Evolutionary conservation across 2,113 vertebrate species (phyloP).

Genomic region (Melanerpes aurifrons): DNA sequence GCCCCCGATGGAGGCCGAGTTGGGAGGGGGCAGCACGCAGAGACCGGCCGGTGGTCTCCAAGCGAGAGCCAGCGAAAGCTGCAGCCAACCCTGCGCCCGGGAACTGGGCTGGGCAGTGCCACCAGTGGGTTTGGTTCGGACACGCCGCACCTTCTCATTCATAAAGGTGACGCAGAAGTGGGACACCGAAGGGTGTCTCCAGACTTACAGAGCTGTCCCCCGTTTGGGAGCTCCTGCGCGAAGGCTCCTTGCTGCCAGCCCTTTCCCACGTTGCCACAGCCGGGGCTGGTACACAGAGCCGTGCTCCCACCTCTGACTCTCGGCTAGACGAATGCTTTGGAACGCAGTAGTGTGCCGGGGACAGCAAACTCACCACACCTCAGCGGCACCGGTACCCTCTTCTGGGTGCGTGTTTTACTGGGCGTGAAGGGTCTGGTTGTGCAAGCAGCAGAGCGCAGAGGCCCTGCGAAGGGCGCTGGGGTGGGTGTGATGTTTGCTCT

Average conservation of each 20-base stretch:
- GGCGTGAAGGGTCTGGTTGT: background rate
- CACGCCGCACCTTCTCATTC: accelerated
- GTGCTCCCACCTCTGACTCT: background rate
- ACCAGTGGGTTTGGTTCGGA: accelerated
- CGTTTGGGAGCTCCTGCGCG: background rate
- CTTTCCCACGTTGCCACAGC: accelerated
- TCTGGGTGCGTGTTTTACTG: background rate
- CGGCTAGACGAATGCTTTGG: accelerated
- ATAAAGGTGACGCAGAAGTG: too few species aligned
- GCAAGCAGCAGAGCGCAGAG: background rate
- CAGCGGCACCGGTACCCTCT: background rate
- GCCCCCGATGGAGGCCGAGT: accelerated
- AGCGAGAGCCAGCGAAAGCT: background rate
- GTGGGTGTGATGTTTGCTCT: constrained; percentile 21
- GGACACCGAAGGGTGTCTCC: background rate
- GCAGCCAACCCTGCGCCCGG: background rate
- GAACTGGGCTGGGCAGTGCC: background rate
- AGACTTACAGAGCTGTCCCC: background rate
- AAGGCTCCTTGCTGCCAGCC: background rate
- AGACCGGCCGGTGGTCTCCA: background rate
- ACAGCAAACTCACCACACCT: background rate
- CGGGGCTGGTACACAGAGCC: accelerated
- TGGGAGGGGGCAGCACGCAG: accelerated
- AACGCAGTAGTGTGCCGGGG: background rate
- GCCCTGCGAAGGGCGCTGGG: background rate